phyloP scores from a whole-genome alignment of 2,888 invertebrate species.

The Anorthoa munda region DNA sequence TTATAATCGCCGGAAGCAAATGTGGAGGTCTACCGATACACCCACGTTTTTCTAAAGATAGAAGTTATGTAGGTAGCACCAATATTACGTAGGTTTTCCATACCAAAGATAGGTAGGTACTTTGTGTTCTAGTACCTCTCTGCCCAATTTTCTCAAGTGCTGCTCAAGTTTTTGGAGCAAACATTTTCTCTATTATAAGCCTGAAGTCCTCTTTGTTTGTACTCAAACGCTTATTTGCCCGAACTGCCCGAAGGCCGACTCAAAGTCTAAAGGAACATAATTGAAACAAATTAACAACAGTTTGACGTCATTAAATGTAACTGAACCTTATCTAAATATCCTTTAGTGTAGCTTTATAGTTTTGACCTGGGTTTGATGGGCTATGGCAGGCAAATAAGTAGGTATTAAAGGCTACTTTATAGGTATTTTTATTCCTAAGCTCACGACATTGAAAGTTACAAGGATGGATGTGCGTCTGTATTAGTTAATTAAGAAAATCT shows the following conservation, averaged over 20 bases:
- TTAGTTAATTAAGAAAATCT: neutral
- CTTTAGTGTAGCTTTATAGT: conserved; percentile 27
- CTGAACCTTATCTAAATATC: conserved; percentile 44
- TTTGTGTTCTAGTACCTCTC: no score
- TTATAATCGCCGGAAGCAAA: conserved; percentile 5
- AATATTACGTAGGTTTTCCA: neutral
- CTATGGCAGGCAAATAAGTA: conserved; percentile 11
- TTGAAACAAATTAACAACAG: conserved; percentile 56
- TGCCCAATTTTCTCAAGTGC: conserved; percentile 2
- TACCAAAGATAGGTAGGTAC: neutral
- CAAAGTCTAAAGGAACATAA: conserved; percentile 38
- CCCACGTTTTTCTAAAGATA: neutral
- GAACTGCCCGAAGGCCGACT: conserved; percentile 29
- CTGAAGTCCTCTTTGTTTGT: conserved; percentile 32
- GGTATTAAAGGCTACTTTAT: conserved; percentile 15
- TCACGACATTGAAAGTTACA: neutral
- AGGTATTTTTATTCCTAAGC: neutral
- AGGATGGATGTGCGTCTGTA: neutral
- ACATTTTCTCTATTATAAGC: conserved; percentile 4
- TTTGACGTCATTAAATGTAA: conserved; percentile 41
- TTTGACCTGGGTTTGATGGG: conserved; percentile 27
- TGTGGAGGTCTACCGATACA: neutral
- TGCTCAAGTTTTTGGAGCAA: conserved; percentile 16
- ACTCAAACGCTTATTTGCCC: conserved; percentile 5
- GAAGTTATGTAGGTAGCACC: neutral